Conservation (phyloP, 2,113 vertebrate species). For the Panthera leo region DNA sequence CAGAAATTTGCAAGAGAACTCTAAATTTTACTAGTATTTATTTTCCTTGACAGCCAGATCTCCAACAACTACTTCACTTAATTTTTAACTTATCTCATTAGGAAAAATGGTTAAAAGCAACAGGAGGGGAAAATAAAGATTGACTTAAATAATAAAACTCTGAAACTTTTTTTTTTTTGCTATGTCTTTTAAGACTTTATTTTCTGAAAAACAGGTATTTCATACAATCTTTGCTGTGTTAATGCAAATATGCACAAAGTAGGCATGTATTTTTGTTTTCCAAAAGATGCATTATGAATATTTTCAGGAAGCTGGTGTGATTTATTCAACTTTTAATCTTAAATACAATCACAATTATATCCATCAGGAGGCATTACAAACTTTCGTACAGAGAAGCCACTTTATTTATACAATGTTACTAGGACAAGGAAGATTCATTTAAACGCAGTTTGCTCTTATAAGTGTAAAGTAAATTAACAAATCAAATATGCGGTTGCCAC, state of each 20-base stretch:
- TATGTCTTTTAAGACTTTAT: constrained; percentile 72
- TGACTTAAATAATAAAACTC: not conserved
- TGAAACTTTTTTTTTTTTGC: not conserved
- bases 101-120: not conserved
- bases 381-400: constrained; percentile 75
- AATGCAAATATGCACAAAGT: constrained; percentile 77
- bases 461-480: constrained; percentile 60
- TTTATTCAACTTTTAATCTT: constrained; percentile 76
- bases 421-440: constrained; percentile 75
- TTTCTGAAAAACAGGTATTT: constrained; percentile 77
- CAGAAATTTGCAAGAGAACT: not conserved
- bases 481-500: constrained; percentile 55
- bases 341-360: constrained; percentile 79
- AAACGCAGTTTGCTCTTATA: constrained; percentile 69
- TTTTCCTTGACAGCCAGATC: not conserved
- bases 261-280: constrained; percentile 71
- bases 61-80: not conserved
- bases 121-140: not conserved
- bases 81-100: not conserved
- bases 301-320: constrained; percentile 78
- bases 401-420: constrained; percentile 76
- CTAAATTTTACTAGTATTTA: not conserved
- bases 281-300: constrained; percentile 77
- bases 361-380: constrained; percentile 73
- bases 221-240: constrained; percentile 76